phyloP scores from a whole-genome alignment of 2,888 invertebrate species.

The Campoplex nolae region DNA sequence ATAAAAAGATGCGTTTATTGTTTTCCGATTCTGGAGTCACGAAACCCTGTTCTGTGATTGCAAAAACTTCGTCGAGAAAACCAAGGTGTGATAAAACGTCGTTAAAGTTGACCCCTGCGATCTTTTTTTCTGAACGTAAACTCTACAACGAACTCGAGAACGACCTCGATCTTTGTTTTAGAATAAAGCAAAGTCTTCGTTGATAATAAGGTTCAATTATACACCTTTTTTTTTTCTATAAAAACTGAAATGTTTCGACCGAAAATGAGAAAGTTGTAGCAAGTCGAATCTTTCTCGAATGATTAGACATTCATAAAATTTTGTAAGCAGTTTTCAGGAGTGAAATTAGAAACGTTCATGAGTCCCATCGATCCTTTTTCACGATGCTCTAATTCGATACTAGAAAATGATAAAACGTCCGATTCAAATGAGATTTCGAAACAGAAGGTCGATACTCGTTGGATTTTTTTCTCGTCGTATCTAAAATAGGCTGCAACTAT shows the following conservation, averaged over 20 bases:
- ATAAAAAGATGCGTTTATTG: neutral
- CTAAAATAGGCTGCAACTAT: conserved; percentile 43
- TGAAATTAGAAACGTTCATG: too few relatives aligned
- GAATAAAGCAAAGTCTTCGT: too few relatives aligned
- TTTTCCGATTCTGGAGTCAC: neutral
- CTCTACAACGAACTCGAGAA: too few relatives aligned
- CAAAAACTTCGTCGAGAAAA: neutral
- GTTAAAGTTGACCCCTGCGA: neutral
- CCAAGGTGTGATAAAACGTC: neutral
- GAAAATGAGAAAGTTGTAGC: too few relatives aligned
- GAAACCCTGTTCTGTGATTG: neutral
- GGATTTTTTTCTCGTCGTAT: conserved; percentile 29
- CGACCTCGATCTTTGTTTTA: too few relatives aligned
- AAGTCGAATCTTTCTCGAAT: too few relatives aligned
- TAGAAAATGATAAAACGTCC: neutral
- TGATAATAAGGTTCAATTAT: too few relatives aligned
- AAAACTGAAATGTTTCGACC: too few relatives aligned
- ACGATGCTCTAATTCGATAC: neutral
- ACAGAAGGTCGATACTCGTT: neutral
- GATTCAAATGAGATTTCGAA: neutral
- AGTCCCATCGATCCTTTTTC: neutral
- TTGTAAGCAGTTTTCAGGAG: too few relatives aligned
- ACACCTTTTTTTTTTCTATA: too few relatives aligned
- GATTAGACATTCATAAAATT: too few relatives aligned
- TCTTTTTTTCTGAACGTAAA: too few relatives aligned